phyloP scores from a whole-genome alignment of 2,113 vertebrate species.

The Vidua macroura region DNA sequence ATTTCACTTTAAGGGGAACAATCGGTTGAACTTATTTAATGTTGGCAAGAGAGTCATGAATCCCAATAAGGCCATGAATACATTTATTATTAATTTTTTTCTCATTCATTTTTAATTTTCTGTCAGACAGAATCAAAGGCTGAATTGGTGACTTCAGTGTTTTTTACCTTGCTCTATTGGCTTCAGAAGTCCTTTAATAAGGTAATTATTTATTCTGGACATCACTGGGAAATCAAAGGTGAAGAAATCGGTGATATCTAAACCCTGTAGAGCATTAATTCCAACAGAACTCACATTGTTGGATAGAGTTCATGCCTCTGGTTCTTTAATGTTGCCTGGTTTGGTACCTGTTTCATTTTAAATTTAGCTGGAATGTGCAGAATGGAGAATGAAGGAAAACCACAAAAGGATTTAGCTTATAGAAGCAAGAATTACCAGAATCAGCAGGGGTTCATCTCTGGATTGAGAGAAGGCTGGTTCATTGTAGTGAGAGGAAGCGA shows the following conservation, averaged over 20 bases:
- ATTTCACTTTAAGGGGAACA: slow-evolving; percentile 43
- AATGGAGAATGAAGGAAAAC: slow-evolving; percentile 49
- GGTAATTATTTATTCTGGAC: slow-evolving; percentile 76
- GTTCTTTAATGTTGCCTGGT: slow-evolving; percentile 19
- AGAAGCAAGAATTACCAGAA: slow-evolving; percentile 65
- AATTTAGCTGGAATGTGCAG: slow-evolving; percentile 15
- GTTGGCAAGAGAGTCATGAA: slow-evolving; percentile 68
- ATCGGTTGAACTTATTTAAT: slow-evolving; percentile 46
- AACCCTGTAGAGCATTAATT: slow-evolving; percentile 67
- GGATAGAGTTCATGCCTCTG: slow-evolving; percentile 21
- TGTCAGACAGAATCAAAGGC: slow-evolving; percentile 73
- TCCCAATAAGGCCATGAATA: slow-evolving; percentile 72
- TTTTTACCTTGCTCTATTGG: slow-evolving; percentile 68
- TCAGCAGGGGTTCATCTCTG: slow-evolving; percentile 22
- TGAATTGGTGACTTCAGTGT: slow-evolving; percentile 67
- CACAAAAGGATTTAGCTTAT: slow-evolving; percentile 58
- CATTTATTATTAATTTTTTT: slow-evolving; percentile 75
- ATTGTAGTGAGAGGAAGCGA: neutral
- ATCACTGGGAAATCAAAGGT: slow-evolving; percentile 76
- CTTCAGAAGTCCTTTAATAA: slow-evolving; percentile 75
- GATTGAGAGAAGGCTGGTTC: neutral
- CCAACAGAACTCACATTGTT: slow-evolving; percentile 14
- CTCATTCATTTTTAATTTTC: slow-evolving; percentile 79
- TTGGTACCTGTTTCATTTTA: slow-evolving; percentile 42
- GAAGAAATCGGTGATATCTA: slow-evolving; percentile 56